Conservation (phyloP, 2,888 invertebrate genomes). For the Ectemnius lituratus region DNA sequence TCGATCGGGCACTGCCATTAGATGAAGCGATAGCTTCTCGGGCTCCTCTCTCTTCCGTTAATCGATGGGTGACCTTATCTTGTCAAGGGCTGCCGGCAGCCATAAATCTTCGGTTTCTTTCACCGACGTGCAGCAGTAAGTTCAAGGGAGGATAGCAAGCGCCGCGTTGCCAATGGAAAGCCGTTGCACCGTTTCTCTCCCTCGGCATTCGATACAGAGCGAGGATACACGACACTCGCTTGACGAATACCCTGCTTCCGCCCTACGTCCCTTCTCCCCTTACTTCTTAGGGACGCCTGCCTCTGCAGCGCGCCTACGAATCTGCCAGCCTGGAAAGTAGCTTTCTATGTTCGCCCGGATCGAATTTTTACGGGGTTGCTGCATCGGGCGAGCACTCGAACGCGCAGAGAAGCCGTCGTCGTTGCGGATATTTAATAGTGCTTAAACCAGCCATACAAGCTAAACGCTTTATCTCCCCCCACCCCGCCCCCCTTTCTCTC, state of each 20-base stretch:
- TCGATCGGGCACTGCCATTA: constrained; percentile 47
- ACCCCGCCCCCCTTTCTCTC: neutral
- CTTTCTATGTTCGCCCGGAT: neutral
- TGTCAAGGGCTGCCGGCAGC: constrained; percentile 53
- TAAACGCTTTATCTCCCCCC: neutral
- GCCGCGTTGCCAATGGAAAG: neutral
- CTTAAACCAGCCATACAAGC: neutral
- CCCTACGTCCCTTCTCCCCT: too few species aligned
- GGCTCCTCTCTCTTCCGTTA: constrained; percentile 43
- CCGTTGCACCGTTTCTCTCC: too few species aligned
- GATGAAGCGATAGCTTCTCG: constrained; percentile 31
- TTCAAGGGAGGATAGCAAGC: constrained; percentile 51
- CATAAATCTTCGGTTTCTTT: constrained; percentile 56
- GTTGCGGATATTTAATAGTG: constrained; percentile 1
- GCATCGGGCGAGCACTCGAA: neutral
- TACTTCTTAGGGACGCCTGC: too few species aligned
- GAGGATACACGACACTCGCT: neutral
- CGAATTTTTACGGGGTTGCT: neutral
- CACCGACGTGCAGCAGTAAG: constrained; percentile 28
- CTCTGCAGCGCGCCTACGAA: neutral
- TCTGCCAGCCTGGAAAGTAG: neutral
- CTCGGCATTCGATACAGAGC: neutral
- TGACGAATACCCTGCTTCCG: constrained; percentile 1
- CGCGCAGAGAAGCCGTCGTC: neutral
- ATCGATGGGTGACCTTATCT: constrained; percentile 61